Percentiles rank a stretch among this genome's conserved stretches.
Evolutionary conservation across 2,113 vertebrate species (phyloP).

Genomic region (Alethe diademata): DNA sequence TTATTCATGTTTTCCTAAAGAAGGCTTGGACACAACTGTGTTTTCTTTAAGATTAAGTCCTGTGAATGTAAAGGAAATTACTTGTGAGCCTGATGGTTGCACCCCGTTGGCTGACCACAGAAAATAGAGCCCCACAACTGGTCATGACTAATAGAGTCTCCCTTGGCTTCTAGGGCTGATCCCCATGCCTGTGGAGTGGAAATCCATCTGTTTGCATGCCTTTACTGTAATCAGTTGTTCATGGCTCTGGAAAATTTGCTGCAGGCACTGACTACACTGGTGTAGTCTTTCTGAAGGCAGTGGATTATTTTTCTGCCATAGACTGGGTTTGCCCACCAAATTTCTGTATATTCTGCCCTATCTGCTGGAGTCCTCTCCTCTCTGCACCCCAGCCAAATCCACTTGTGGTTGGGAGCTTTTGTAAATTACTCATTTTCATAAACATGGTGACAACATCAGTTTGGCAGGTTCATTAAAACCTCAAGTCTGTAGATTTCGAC

Average conservation of each 20-base stretch:
- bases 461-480: background rate
- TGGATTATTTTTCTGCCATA: background rate
- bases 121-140: background rate
- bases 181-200: background rate
- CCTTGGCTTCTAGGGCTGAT: background rate
- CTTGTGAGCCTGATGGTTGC: conserved; percentile 21
- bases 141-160: background rate
- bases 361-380: background rate
- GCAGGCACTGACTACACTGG: background rate
- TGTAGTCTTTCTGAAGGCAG: background rate
- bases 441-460: background rate
- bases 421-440: background rate
- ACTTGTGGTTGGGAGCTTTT: background rate
- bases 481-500: background rate
- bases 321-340: background rate
- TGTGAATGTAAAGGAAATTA: conserved; percentile 44
- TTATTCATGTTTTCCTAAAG: conserved; percentile 52
- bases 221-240: background rate
- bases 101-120: conserved; percentile 14
- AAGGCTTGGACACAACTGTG: conserved; percentile 42
- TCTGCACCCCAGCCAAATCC: background rate
- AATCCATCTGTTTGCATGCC: conserved; percentile 19
- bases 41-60: conserved; percentile 62
- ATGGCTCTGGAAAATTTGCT: background rate
- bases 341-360: background rate